phyloP scores from a whole-genome alignment of 2,888 invertebrate species.

The Agrotis exclamationis region DNA sequence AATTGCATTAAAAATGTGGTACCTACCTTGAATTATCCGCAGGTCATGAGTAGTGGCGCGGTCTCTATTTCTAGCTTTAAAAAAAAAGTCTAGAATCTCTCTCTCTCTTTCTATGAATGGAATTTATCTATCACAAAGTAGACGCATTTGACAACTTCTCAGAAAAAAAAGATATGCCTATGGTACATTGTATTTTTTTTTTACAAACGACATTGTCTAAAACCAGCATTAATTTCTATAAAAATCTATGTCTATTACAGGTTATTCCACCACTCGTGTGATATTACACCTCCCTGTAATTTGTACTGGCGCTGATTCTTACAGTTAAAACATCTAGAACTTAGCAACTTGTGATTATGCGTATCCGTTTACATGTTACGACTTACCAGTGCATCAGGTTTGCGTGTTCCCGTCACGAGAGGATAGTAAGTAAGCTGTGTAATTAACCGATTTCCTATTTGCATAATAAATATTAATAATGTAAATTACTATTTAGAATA shows the following conservation, averaged over 20 bases:
- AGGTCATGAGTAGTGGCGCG: no score
- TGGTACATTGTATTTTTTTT: neutral
- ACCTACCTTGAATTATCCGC: no score
- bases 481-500: neutral
- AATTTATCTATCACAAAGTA: no score
- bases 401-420: constrained; percentile 1
- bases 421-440: neutral
- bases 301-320: constrained; percentile 22
- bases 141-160: no score
- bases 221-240: neutral
- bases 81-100: no score
- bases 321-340: constrained; percentile 16
- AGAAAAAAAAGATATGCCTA: neutral
- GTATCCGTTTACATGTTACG: constrained; percentile 35
- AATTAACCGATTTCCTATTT: constrained; percentile 6
- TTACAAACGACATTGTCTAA: neutral
- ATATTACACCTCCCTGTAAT: constrained; percentile 21
- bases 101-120: no score
- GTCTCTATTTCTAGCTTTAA: no score
- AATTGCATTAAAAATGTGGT: no score
- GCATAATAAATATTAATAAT: neutral
- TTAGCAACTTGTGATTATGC: constrained; percentile 24
- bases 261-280: constrained; percentile 1
- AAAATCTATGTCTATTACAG: constrained; percentile 13
- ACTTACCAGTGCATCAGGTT: constrained; percentile 24